Evolutionary conservation across 2,797 vertebrate species (phyloP).

Genomic region (Oophaga sylvatica): DNA sequence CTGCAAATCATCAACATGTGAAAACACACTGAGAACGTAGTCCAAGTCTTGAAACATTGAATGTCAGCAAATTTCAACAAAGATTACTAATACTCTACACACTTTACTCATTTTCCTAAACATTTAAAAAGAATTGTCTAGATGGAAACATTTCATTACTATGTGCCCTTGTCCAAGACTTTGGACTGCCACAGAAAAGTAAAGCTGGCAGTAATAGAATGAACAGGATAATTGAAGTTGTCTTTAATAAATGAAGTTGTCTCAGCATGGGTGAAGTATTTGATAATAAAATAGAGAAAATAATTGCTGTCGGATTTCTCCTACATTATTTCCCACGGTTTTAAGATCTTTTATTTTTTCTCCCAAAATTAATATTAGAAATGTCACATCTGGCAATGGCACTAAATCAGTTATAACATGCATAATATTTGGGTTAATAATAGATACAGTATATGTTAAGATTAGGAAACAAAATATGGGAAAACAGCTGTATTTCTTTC

Average conservation of each 20-base stretch:
- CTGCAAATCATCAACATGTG: too few relatives aligned
- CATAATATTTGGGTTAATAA: neutral
- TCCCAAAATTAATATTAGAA: neutral
- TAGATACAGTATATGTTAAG: neutral
- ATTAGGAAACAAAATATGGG: neutral
- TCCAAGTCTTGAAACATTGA: too few relatives aligned
- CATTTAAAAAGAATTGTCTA: neutral
- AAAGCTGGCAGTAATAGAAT: neutral
- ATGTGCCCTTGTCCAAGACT: neutral
- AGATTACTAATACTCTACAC: too few relatives aligned
- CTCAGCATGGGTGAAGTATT: neutral
- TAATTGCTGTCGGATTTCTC: neutral
- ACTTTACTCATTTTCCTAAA: too few relatives aligned
- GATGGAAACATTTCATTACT: neutral
- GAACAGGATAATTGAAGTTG: neutral
- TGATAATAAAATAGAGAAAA: neutral
- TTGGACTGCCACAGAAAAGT: neutral
- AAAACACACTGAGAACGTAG: too few relatives aligned
- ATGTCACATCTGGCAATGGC: neutral
- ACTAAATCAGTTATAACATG: neutral
- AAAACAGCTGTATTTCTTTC: neutral
- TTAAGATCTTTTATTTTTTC: neutral
- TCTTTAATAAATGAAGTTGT: neutral
- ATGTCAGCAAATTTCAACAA: too few relatives aligned
- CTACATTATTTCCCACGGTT: neutral